A percentile compares a stretch with the other conserved stretches of the same genome.
phyloP scores from a whole-genome alignment of 2,113 vertebrate species.

The Leuciscus idus region DNA sequence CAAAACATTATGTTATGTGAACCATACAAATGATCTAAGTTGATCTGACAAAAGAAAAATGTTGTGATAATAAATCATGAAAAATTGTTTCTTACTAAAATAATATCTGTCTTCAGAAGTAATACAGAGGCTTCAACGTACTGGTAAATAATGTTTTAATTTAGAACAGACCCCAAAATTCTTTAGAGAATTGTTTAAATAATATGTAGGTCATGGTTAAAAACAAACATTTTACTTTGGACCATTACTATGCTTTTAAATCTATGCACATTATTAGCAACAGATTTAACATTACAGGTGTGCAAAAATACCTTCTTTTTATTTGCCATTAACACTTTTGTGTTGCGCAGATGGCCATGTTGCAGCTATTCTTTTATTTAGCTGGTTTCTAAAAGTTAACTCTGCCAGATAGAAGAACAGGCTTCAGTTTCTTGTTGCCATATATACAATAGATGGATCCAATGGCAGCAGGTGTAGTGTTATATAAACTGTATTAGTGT shows the following conservation, averaged over 20 bases:
- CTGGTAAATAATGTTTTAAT: neutral
- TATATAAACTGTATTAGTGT: slow-evolving; percentile 51
- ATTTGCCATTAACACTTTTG: neutral
- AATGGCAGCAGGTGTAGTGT: slow-evolving; percentile 22
- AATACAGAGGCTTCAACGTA: neutral
- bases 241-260: neutral
- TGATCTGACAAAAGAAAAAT: too few species aligned
- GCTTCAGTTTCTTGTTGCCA: neutral
- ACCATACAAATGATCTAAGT: too few species aligned
- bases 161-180: neutral
- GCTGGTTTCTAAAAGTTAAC: neutral
- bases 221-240: neutral
- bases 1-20: too few species aligned
- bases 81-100: neutral
- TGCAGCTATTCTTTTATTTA: neutral
- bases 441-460: neutral
- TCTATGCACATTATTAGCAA: neutral
- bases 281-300: neutral
- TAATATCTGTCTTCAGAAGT: neutral
- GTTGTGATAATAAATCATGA: too few species aligned
- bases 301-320: neutral
- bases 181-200: neutral
- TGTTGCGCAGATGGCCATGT: neutral
- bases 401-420: neutral
- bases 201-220: neutral